These are phyloP conservation scores for Poecilobothrus nobilitatus DNA, from an alignment of 2,888 invertebrate species.

Conservation along the genomic window DNA sequence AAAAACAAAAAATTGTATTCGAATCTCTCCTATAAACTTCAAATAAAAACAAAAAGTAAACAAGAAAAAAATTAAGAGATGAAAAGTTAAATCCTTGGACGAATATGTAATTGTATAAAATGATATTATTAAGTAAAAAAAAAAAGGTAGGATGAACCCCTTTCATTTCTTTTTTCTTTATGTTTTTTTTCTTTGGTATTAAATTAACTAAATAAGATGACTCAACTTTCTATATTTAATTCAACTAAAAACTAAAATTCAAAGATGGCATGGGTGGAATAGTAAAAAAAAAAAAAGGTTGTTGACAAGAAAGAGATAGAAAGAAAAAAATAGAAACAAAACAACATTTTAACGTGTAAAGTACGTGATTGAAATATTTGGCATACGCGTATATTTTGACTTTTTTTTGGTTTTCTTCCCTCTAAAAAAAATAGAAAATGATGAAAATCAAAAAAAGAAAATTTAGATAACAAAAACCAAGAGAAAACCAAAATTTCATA, in stretches of 20 bases:
- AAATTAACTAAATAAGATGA: background rate
- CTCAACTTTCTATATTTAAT: slow-evolving; percentile 1
- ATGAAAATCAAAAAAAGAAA: background rate
- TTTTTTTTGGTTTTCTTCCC: background rate
- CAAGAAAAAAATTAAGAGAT: background rate
- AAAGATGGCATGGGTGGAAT: too few relatives aligned
- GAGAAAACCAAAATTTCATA: too few relatives aligned
- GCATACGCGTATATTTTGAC: background rate
- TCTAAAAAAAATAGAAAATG: background rate
- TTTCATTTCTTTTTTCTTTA: background rate
- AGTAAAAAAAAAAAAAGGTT: too few relatives aligned
- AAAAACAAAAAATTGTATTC: too few relatives aligned
- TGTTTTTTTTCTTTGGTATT: background rate
- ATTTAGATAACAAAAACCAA: too few relatives aligned
- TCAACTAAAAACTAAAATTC: background rate
- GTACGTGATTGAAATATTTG: background rate
- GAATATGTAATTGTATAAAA: background rate
- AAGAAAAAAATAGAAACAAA: background rate
- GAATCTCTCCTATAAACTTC: too few relatives aligned
- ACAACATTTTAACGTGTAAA: background rate
- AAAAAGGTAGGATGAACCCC: background rate
- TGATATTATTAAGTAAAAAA: background rate
- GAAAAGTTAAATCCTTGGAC: background rate
- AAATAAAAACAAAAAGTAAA: background rate
- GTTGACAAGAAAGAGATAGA: background rate